Base-by-base conservation (phyloP, 1,140 invertebrate genomes). In the Drosophila tristis region DNA sequence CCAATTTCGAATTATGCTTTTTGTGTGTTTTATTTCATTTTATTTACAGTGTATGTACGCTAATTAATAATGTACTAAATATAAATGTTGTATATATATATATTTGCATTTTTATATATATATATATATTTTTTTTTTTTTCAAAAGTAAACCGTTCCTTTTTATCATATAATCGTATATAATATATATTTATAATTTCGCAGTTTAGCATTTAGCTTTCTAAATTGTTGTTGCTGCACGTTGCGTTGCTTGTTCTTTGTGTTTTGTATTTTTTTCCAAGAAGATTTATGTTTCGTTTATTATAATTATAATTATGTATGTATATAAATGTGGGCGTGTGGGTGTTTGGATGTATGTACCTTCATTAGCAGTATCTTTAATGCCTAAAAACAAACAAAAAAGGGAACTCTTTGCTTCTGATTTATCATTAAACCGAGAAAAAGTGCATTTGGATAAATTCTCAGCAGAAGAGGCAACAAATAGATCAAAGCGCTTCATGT, bases 1-100 rank as follows among this genome's bases (percentile, higher is more conserved):
- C 11, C 4, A 39, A 5, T 13, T 39, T 39, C 35, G 11, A 13
- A 5, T 0, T 39, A 1, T 6, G 26, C 6, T 39, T 39, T 39
- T 39, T 39, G 11, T 39, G 35, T 39, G 71, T 78, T 89, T 82
- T 87, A 87, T 87, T 87, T 89, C 84, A 73, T 84, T 89, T 89
- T 89, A 89, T 89, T 90, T 89, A 89, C 84, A 89, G 73, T 89
- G 84, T 87, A 86, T 86, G 81, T 85, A 87, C 89, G 84, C 84
- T 87, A 87, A 80, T 87, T 84, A 82, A 87, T 89, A 81, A 86
- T 76, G 74, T 76, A 76, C 84, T 89, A 87, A 87, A 87, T 87
- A 89, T 89, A 87, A 87, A 89, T 89, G 66, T 80, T 80, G 58
- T 80, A 59, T 85, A 77, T 81, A 77, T 81, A 72, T 78, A 77